A percentile compares a stretch with the other conserved stretches of the same genome.
phyloP scores from a whole-genome alignment of 2,888 invertebrate species.

The Aleiodes leptofemur region DNA sequence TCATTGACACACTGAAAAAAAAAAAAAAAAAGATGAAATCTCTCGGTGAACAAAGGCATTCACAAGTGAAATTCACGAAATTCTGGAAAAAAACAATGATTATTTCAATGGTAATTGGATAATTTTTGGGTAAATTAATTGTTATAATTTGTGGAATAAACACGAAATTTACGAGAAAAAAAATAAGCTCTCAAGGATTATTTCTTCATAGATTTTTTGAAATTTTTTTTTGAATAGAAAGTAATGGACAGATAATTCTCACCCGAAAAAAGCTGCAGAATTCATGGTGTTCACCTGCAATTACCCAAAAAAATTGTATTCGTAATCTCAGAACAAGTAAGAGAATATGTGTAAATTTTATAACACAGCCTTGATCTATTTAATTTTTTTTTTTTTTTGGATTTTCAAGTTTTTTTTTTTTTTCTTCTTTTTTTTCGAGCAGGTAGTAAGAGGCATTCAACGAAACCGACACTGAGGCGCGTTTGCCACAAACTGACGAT shows the following conservation, averaged over 20 bases:
- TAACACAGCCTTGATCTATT: neutral
- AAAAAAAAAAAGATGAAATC: slow-evolving; percentile 28
- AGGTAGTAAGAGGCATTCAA: slow-evolving; percentile 48
- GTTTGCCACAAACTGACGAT: slow-evolving; percentile 67
- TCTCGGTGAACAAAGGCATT: slow-evolving; percentile 8
- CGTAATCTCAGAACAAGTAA: slow-evolving; percentile 4
- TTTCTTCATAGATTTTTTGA: no score
- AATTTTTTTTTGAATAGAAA: no score
- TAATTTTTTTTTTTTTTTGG: slow-evolving; percentile 18
- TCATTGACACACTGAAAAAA: slow-evolving; percentile 56
- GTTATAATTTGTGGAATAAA: neutral
- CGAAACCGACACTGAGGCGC: slow-evolving; percentile 70
- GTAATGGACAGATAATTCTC: slow-evolving; percentile 17
- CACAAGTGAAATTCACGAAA: neutral
- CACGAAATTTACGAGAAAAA: no score
- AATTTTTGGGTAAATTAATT: neutral
- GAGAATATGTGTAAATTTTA: slow-evolving; percentile 7
- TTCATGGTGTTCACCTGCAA: slow-evolving; percentile 52
- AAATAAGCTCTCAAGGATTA: no score
- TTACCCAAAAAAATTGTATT: neutral
- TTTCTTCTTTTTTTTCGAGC: neutral
- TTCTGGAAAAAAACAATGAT: neutral
- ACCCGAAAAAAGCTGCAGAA: slow-evolving; percentile 51
- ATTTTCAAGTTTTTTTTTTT: slow-evolving; percentile 8
- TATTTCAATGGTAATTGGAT: no score